Conservation (phyloP, 2,113 vertebrate genomes). For the Syngnathus scovelli region DNA sequence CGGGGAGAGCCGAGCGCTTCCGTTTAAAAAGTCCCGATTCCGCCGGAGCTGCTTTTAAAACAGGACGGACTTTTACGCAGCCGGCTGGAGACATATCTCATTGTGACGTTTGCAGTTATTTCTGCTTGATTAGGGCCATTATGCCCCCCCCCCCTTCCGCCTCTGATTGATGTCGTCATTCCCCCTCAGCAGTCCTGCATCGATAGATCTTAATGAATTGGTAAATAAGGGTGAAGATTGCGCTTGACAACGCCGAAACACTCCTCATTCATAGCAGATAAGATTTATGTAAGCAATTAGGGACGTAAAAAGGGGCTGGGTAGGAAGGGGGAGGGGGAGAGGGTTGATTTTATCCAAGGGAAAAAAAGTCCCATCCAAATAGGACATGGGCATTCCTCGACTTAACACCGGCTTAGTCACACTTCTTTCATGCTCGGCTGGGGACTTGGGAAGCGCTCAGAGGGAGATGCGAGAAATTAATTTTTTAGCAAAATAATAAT, state of each 20-base stretch:
- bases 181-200: conserved; percentile 94
- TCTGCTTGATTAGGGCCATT: conserved; percentile 99
- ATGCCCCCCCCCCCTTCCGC: conserved; percentile 73
- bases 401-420: conserved; percentile 80
- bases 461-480: conserved; percentile 41
- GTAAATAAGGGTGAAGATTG: conserved; percentile 99
- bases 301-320: conserved; percentile 90
- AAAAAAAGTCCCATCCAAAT: conserved; percentile 95
- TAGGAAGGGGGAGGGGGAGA: conserved; percentile 61
- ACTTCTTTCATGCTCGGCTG: conserved; percentile 72
- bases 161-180: conserved; percentile 99
- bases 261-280: conserved; percentile 99
- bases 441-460: conserved; percentile 30
- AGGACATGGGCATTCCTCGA: conserved; percentile 88
- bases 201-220: conserved; percentile 99
- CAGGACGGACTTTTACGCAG: conserved; percentile 2
- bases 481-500: conserved; percentile 20
- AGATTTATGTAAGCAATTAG: conserved; percentile 99
- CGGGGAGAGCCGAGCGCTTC: conserved; percentile 72
- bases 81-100: conserved; percentile 95
- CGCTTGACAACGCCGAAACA: conserved; percentile 99
- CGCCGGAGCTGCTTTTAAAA: conserved; percentile 12
- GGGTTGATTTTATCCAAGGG: conserved; percentile 80
- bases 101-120: conserved; percentile 99
- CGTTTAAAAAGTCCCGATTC: conserved; percentile 53